phyloP scores from a whole-genome alignment of 2,113 vertebrate genomes.

The Corythaixoides concolor region DNA sequence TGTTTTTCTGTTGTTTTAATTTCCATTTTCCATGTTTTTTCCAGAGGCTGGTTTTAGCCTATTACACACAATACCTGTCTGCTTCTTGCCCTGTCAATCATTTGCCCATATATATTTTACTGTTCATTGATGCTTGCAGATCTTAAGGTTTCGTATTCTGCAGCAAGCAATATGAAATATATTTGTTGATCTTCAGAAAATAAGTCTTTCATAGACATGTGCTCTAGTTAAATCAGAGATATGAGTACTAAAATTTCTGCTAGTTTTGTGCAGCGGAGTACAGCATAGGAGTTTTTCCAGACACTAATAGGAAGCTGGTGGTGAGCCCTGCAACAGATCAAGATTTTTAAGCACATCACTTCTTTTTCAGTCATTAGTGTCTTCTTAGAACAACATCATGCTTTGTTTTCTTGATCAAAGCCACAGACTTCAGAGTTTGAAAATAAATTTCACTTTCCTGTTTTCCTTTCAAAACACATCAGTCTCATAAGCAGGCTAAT shows the following conservation, averaged over 20 bases:
- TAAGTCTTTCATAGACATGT: not conserved
- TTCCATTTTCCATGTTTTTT: slow-evolving; percentile 66
- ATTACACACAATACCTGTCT: slow-evolving; percentile 79
- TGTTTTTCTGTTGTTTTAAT: slow-evolving; percentile 66
- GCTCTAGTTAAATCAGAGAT: slow-evolving; percentile 24
- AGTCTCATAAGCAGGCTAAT: slow-evolving; percentile 43
- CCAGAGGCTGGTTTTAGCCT: slow-evolving; percentile 76
- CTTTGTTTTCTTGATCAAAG: slow-evolving; percentile 68
- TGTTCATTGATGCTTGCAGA: slow-evolving; percentile 76
- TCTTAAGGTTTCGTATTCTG: slow-evolving; percentile 47
- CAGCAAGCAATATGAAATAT: slow-evolving; percentile 4
- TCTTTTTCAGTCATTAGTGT: slow-evolving; percentile 57
- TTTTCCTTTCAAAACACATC: slow-evolving; percentile 44
- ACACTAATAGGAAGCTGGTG: slow-evolving; percentile 30
- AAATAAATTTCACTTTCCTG: slow-evolving; percentile 58
- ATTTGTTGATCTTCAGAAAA: slow-evolving; percentile 7
- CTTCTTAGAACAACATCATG: slow-evolving; percentile 43
- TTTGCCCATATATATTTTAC: slow-evolving; percentile 74
- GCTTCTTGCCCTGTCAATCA: slow-evolving; percentile 79
- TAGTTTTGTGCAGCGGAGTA: not conserved
- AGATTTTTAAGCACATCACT: slow-evolving; percentile 39
- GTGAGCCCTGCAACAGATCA: slow-evolving; percentile 33
- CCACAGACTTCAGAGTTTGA: slow-evolving; percentile 2
- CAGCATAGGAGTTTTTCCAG: not conserved
- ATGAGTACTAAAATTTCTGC: slow-evolving; percentile 1